These are phyloP conservation scores for Apeltes quadracus DNA, from an alignment of 2,113 vertebrate species.

Conservation along the genomic window DNA sequence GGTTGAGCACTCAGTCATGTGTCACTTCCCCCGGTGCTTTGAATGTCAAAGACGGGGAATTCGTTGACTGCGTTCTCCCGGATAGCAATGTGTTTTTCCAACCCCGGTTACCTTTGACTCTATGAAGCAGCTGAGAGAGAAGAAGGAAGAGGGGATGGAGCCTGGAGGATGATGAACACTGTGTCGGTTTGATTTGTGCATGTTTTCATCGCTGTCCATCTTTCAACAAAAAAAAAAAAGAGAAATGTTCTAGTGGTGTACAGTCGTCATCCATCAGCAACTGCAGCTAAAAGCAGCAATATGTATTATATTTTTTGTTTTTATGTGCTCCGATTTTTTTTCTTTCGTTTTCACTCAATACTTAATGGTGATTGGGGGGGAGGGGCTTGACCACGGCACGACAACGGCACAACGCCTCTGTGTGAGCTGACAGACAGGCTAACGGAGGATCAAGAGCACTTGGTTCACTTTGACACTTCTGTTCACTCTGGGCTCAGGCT, in stretches of 20 bases:
- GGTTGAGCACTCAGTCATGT: constrained; percentile 61
- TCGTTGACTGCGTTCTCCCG: constrained; percentile 54
- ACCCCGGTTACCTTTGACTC: constrained; percentile 76
- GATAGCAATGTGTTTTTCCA: constrained; percentile 61
- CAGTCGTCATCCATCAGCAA: constrained; percentile 69
- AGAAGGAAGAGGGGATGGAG: constrained; percentile 29
- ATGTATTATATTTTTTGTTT: constrained; percentile 37
- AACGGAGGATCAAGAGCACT: constrained; percentile 1
- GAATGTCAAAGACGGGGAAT: constrained; percentile 78
- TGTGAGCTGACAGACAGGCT: constrained; percentile 2
- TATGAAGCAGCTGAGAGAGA: constrained; percentile 76
- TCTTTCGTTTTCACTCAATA: constrained; percentile 31
- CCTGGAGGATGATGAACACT: constrained; percentile 65
- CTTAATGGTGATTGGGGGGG: neutral
- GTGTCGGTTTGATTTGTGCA: constrained; percentile 66
- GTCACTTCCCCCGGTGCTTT: constrained; percentile 60
- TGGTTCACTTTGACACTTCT: constrained; percentile 43
- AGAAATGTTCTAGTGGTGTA: constrained; percentile 79
- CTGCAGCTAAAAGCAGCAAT: constrained; percentile 80
- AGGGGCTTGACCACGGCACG: constrained; percentile 1
- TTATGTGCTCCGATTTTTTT: constrained; percentile 47
- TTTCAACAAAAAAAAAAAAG: constrained; percentile 50
- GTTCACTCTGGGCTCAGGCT: constrained; percentile 62
- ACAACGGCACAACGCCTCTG: neutral
- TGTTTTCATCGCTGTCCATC: constrained; percentile 64